These are phyloP conservation scores for Vidua chalybeata DNA, from an alignment of 2,113 vertebrate species.

Conservation along the genomic window DNA sequence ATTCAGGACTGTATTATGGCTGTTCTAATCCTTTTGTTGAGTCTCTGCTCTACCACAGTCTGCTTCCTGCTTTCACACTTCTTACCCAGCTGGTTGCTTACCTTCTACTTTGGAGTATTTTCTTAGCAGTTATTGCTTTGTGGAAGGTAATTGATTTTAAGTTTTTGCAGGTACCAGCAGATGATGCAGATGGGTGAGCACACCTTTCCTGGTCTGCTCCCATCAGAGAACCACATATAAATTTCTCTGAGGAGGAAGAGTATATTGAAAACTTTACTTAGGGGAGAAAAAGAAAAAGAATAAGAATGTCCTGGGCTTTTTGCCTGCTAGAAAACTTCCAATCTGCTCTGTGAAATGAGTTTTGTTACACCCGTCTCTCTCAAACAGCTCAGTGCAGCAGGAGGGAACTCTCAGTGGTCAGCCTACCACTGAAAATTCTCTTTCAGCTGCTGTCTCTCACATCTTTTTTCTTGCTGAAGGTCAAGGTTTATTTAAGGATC, in stretches of 20 bases:
- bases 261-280: background rate
- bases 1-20: background rate
- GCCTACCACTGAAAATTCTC: background rate
- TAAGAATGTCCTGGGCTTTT: background rate
- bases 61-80: background rate
- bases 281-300: background rate
- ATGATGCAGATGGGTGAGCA: background rate
- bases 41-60: background rate
- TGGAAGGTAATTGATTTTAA: background rate
- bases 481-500: background rate
- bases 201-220: background rate
- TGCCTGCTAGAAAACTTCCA: background rate
- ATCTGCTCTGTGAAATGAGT: background rate
- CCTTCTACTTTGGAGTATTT: background rate
- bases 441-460: background rate
- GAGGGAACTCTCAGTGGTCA: background rate
- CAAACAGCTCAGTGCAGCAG: background rate
- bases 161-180: background rate
- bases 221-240: accelerated
- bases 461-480: background rate
- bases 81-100: background rate
- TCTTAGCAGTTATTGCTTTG: background rate
- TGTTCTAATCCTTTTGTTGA: background rate
- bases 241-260: background rate
- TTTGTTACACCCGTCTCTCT: background rate